phyloP scores from a whole-genome alignment of 1,140 invertebrate species.

The Drosophila sp. region DNA sequence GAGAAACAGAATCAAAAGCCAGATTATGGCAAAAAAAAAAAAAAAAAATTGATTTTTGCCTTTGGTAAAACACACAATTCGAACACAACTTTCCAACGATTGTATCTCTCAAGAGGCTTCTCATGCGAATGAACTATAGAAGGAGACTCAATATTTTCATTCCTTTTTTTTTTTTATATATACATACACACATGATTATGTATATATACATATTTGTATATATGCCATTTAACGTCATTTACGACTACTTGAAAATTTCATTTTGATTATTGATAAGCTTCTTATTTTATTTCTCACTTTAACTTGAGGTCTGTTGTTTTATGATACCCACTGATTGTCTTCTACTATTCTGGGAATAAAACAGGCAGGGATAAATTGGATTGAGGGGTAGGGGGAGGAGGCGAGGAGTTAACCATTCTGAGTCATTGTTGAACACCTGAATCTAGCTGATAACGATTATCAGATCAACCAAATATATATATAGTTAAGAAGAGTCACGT shows the following conservation, averaged over 20 bases:
- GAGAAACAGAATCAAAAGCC: slow-evolving; percentile 8
- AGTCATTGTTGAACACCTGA: slow-evolving; percentile 2
- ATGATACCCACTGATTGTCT: slow-evolving; percentile 4
- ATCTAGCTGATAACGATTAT: neutral
- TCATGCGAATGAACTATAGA: slow-evolving; percentile 9
- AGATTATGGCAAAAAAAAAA: neutral
- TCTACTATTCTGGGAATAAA: slow-evolving; percentile 2
- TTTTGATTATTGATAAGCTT: slow-evolving; percentile 13
- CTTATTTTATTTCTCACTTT: neutral
- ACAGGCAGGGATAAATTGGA: neutral
- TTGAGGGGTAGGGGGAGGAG: neutral
- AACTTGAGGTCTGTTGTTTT: slow-evolving; percentile 4
- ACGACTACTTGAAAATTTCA: neutral
- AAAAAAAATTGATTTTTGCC: neutral
- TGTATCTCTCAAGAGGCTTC: slow-evolving; percentile 39
- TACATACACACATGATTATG: neutral
- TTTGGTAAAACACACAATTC: neutral
- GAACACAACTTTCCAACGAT: slow-evolving; percentile 11
- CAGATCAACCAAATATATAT: neutral
- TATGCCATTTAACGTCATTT: too few species aligned
- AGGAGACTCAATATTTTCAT: slow-evolving; percentile 29
- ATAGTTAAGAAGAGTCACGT: too few species aligned
- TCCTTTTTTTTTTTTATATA: slow-evolving; percentile 24
- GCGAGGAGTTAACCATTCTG: neutral
- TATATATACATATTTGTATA: neutral